Conservation (phyloP, 2,888 invertebrate species). For the Tetanocera ferruginea region DNA sequence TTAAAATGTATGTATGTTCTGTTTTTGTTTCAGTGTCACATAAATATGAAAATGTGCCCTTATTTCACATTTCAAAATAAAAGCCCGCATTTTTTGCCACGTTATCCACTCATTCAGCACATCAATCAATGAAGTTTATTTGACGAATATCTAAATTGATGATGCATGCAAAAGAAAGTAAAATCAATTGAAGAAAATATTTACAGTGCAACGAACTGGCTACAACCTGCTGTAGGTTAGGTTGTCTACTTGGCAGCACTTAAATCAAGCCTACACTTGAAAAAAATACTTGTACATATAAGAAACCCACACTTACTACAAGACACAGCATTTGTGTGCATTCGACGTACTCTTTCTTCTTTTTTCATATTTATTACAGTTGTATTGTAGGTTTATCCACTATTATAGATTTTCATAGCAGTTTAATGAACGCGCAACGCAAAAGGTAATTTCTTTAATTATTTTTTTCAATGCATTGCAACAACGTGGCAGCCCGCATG, state of each 20-base stretch:
- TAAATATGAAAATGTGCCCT: background rate
- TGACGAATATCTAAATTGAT: too few species aligned
- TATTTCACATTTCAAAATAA: background rate
- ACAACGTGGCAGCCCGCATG: background rate
- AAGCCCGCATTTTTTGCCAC: background rate
- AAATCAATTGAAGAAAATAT: background rate
- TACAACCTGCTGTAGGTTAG: too few species aligned
- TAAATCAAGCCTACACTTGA: too few species aligned
- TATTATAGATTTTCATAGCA: background rate
- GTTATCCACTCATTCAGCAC: background rate
- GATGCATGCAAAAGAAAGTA: too few species aligned
- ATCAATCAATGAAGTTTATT: background rate
- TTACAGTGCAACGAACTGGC: conserved; percentile 43
- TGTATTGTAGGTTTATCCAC: background rate
- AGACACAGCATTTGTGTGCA: too few species aligned
- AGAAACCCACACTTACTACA: too few species aligned
- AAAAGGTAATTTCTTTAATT: background rate
- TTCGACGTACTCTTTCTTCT: too few species aligned
- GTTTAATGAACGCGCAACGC: background rate
- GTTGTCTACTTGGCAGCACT: too few species aligned
- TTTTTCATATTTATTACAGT: background rate
- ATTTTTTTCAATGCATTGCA: background rate
- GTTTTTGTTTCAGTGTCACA: too few species aligned
- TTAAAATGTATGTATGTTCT: too few species aligned
- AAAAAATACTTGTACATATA: too few species aligned